phyloP scores from a whole-genome alignment of 2,797 vertebrate genomes.

The Tragelaphus oryx region DNA sequence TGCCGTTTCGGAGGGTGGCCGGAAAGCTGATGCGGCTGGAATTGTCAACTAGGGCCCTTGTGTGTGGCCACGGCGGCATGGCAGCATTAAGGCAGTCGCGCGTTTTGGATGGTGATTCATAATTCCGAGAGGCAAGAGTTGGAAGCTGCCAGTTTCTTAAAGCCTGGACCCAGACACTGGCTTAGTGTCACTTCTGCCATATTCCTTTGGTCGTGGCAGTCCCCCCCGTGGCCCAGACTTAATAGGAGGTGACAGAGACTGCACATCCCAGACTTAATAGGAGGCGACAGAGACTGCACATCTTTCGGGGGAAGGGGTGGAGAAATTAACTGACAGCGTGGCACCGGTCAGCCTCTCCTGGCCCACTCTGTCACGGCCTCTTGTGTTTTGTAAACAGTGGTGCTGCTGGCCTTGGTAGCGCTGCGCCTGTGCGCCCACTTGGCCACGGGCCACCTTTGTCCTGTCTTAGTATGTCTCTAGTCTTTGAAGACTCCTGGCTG shows the following conservation, averaged over 20 bases:
- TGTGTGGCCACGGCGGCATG: neutral
- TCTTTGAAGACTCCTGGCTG: neutral
- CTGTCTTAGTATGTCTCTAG: neutral
- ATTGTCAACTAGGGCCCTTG: neutral
- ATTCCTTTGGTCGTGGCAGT: neutral
- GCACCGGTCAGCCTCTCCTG: neutral
- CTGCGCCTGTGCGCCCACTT: rapidly evolving
- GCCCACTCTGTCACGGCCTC: neutral
- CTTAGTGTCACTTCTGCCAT: neutral
- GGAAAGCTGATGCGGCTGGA: neutral
- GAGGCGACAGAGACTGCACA: neutral
- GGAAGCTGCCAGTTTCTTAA: neutral
- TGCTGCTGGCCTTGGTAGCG: neutral
- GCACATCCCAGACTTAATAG: neutral
- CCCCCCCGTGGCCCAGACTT: neutral
- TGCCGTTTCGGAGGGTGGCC: neutral
- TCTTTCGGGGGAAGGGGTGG: neutral
- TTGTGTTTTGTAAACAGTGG: neutral
- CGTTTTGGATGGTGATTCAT: neutral
- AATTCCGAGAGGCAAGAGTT: neutral
- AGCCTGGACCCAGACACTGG: neutral
- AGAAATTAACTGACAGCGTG: rapidly evolving
- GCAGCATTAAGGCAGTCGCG: neutral
- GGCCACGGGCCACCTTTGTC: neutral
- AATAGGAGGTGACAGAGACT: neutral